These are phyloP conservation scores for Spisula subtruncata DNA, from an alignment of 2,888 invertebrate genomes.

Conservation along the genomic window DNA sequence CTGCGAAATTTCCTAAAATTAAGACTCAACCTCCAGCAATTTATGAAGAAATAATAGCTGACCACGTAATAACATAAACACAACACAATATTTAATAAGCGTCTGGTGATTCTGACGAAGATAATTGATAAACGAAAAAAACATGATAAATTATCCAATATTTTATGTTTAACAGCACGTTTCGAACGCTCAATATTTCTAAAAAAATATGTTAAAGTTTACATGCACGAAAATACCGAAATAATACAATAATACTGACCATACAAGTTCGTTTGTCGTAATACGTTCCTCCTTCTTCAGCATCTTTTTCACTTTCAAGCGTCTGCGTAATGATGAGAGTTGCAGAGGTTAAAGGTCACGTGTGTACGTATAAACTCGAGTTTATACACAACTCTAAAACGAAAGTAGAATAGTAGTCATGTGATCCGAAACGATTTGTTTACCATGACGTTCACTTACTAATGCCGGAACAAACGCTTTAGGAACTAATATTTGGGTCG, in stretches of 20 bases:
- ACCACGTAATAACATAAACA: neutral
- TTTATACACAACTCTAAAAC: neutral
- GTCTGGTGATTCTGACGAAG: neutral
- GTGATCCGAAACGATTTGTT: constrained; percentile 3
- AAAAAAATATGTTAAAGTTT: neutral
- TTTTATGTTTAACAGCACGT: neutral
- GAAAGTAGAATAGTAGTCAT: constrained; percentile 6
- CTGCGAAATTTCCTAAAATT: too few species aligned
- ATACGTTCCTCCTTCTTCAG: neutral
- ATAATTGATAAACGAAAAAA: neutral
- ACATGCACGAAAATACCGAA: neutral
- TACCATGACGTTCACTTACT: neutral
- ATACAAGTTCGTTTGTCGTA: neutral
- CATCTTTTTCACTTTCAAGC: neutral
- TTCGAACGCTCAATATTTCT: neutral
- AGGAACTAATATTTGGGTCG: too few species aligned
- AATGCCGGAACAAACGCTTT: too few species aligned
- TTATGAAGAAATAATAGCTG: too few species aligned
- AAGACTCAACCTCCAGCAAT: too few species aligned
- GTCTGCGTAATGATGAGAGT: neutral
- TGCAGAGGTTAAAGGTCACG: constrained; percentile 13
- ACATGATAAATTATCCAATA: neutral
- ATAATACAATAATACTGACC: neutral
- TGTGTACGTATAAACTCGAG: neutral
- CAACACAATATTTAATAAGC: neutral